phyloP scores from a whole-genome alignment of 2,888 invertebrate species.

The Bembecia ichneumoniformis region DNA sequence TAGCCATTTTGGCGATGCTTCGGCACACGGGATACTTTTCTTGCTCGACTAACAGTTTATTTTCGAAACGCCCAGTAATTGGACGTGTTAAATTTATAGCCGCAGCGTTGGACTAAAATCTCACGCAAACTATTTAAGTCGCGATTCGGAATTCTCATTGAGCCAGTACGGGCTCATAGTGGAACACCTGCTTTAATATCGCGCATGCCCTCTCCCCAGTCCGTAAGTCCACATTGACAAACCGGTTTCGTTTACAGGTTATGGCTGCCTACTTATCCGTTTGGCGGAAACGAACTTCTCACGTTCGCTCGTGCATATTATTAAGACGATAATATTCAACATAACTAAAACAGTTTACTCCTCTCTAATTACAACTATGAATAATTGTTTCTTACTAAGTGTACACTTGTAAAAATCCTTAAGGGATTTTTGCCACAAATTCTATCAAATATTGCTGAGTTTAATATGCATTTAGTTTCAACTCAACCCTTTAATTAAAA shows the following conservation, averaged over 20 bases:
- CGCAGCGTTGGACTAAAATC: constrained; percentile 36
- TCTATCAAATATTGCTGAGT: no score
- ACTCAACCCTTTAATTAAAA: no score
- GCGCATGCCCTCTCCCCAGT: constrained; percentile 61
- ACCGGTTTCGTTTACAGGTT: constrained; percentile 71
- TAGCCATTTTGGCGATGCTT: no score
- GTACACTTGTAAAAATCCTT: no score
- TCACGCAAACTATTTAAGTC: constrained; percentile 47
- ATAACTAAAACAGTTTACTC: not conserved
- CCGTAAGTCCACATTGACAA: constrained; percentile 65
- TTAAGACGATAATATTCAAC: not conserved
- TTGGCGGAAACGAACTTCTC: constrained; percentile 66
- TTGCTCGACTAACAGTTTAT: no score
- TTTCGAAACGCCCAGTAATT: not conserved
- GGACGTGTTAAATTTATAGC: not conserved
- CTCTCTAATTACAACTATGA: no score
- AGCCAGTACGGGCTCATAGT: constrained; percentile 50
- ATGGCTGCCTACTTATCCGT: constrained; percentile 64
- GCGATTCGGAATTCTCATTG: constrained; percentile 63
- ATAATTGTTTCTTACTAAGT: no score
- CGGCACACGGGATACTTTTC: no score
- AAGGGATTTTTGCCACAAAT: no score
- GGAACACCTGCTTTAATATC: constrained; percentile 69
- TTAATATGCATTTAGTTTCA: no score
- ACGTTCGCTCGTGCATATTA: constrained; percentile 43